These are phyloP conservation scores for Netelia melanura DNA, from an alignment of 2,888 invertebrate genomes.

Conservation along the genomic window DNA sequence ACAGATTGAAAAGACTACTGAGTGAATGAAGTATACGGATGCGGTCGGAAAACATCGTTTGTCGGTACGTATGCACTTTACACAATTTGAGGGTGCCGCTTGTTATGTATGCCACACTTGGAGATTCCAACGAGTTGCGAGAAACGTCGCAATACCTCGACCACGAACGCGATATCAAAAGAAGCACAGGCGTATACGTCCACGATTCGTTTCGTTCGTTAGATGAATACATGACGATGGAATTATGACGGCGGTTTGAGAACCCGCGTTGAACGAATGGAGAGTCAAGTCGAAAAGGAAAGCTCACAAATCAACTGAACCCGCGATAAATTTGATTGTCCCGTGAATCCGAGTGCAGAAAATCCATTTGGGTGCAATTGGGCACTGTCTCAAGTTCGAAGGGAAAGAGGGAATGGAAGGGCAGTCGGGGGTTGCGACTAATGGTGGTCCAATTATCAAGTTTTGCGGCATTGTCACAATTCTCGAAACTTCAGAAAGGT, in stretches of 20 bases:
- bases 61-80: neutral
- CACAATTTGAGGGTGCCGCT: no score
- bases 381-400: neutral
- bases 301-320: neutral
- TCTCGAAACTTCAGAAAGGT: no score
- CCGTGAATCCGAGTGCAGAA: neutral
- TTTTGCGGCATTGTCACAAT: no score
- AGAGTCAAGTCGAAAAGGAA: neutral
- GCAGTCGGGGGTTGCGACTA: neutral
- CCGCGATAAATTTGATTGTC: neutral
- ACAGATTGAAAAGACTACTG: neutral
- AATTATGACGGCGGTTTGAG: neutral
- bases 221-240: neutral
- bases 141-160: no score
- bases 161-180: no score
- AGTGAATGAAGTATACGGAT: no score
- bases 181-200: no score
- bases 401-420: neutral
- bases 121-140: no score
- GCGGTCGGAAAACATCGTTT: neutral
- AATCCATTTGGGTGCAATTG: slow-evolving; percentile 11
- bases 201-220: no score
- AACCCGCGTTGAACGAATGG: neutral
- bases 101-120: no score
- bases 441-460: no score